phyloP scores from a whole-genome alignment of 2,113 vertebrate genomes.

The Malurus melanocephalus region DNA sequence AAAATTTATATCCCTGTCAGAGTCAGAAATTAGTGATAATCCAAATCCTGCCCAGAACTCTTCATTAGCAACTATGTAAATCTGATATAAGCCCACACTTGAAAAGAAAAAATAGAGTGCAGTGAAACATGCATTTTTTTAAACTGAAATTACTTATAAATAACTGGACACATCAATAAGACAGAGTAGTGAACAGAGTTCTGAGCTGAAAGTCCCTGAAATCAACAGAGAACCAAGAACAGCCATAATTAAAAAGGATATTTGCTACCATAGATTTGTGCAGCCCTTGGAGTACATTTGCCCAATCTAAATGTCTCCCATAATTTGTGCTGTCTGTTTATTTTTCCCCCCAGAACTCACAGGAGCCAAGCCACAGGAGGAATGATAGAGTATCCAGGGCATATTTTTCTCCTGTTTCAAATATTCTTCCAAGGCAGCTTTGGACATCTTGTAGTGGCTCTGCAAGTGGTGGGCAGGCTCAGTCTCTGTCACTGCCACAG shows the following conservation, averaged over 20 bases:
- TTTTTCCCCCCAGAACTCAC: not conserved
- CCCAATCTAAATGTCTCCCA: not conserved
- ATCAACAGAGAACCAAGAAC: not conserved
- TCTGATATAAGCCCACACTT: not conserved
- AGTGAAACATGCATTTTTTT: not conserved
- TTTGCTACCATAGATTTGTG: no score
- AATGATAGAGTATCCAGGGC: not conserved
- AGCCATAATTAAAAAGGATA: not conserved
- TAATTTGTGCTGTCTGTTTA: not conserved
- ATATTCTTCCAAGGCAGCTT: not conserved
- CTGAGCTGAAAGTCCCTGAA: not conserved
- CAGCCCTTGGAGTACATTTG: not conserved
- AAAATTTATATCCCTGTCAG: not conserved
- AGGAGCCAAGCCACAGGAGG: not conserved
- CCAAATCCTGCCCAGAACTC: not conserved
- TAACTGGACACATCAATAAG: not conserved
- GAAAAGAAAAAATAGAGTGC: not conserved
- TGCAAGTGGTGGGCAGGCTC: fast-evolving
- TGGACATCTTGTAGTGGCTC: fast-evolving
- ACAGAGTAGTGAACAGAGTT: not conserved
- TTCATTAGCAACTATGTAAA: not conserved
- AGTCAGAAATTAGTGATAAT: not conserved
- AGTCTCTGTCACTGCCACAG: not conserved
- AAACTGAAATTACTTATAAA: not conserved
- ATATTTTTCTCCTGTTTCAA: not conserved